Conservation (phyloP, 1,140 invertebrate species). For the Drosophila biarmipes region DNA sequence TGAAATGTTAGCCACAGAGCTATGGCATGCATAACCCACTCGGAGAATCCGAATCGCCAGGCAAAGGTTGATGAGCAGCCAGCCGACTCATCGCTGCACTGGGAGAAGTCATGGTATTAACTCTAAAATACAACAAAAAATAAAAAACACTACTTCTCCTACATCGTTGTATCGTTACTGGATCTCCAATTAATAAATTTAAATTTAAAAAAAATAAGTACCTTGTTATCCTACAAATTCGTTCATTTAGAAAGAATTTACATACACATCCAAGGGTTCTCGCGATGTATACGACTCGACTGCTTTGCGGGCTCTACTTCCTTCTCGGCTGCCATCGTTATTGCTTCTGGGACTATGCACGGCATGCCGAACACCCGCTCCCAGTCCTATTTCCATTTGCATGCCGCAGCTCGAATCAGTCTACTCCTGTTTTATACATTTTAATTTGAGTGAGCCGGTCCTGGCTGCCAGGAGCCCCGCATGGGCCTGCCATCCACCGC, state of each 20-base stretch:
- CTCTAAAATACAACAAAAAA: too few relatives aligned
- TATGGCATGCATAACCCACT: conserved; percentile 51
- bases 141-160: neutral
- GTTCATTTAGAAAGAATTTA: neutral
- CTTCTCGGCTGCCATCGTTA: conserved; percentile 71
- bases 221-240: neutral
- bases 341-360: conserved; percentile 80
- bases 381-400: conserved; percentile 59
- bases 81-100: conserved; percentile 18
- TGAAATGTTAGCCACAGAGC: conserved; percentile 73
- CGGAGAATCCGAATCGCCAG: conserved; percentile 27
- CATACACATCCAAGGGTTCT: neutral
- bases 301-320: conserved; percentile 18
- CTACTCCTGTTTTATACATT: conserved; percentile 74
- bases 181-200: too few relatives aligned
- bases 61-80: conserved; percentile 22
- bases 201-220: too few relatives aligned
- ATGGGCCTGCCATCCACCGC: conserved; percentile 44
- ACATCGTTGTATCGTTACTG: too few relatives aligned
- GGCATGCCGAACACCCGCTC: conserved; percentile 57
- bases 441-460: conserved; percentile 71
- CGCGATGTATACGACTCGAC: conserved; percentile 7
- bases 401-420: conserved; percentile 55
- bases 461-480: conserved; percentile 20
- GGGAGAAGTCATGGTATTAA: neutral